Conservation (phyloP, 1,140 invertebrate species). For the Aphelenchoides avenae region DNA sequence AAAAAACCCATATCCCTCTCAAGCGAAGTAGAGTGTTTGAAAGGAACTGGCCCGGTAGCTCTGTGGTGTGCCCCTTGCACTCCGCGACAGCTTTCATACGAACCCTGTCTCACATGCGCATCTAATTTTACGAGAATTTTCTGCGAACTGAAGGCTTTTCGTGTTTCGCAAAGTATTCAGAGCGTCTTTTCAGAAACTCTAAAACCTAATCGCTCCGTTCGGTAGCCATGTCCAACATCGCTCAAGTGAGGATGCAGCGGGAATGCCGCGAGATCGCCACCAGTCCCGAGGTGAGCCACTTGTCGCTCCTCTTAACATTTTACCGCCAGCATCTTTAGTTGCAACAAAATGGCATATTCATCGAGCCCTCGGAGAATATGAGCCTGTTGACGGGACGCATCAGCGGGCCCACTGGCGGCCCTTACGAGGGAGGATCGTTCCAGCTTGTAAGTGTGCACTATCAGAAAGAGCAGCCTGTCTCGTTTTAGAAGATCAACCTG, state of each 20-base stretch:
- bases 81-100: too few species aligned
- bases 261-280: constrained; percentile 39
- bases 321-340: constrained; percentile 21
- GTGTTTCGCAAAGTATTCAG: too few species aligned
- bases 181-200: too few species aligned
- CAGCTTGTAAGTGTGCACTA: constrained; percentile 3
- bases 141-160: too few species aligned
- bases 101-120: too few species aligned
- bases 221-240: constrained; percentile 30
- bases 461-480: constrained; percentile 77
- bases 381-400: constrained; percentile 31
- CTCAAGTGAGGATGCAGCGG: constrained; percentile 30
- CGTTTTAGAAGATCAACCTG: constrained; percentile 90
- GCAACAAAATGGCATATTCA: constrained; percentile 29
- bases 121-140: too few species aligned
- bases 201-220: too few species aligned
- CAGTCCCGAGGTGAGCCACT: constrained; percentile 14
- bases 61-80: too few species aligned
- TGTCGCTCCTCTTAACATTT: too few species aligned
- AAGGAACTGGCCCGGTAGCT: too few species aligned
- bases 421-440: constrained; percentile 38
- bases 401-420: constrained; percentile 24
- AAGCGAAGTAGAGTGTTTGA: too few species aligned
- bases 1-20: too few species aligned
- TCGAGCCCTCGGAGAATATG: constrained; percentile 31